phyloP scores from a whole-genome alignment of 2,113 vertebrate genomes.

The Gymnogyps californianus region DNA sequence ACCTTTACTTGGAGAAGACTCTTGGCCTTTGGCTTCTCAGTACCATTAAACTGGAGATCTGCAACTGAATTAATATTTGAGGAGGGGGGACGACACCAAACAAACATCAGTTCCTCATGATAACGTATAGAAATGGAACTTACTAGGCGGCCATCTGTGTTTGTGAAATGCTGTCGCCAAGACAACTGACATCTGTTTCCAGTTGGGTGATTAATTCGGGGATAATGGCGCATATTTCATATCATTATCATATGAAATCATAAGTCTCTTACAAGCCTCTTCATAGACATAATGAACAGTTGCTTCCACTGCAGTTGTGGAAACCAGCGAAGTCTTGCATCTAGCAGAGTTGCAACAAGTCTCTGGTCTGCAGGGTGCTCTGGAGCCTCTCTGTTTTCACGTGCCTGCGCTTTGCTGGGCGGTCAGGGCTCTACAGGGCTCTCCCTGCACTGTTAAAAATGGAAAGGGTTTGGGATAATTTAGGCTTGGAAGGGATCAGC shows the following conservation, averaged over 20 bases:
- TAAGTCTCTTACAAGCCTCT: neutral
- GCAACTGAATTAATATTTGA: neutral
- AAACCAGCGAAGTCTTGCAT: neutral
- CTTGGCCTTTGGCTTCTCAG: neutral
- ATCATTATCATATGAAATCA: neutral
- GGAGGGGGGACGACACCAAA: neutral
- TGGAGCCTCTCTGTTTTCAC: neutral
- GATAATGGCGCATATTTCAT: neutral
- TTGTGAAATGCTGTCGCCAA: neutral
- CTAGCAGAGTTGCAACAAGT: neutral
- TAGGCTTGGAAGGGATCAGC: neutral
- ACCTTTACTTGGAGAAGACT: neutral
- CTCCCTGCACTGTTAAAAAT: neutral
- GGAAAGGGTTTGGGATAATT: neutral
- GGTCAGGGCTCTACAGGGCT: neutral
- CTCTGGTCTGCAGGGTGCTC: neutral
- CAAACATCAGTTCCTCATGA: neutral
- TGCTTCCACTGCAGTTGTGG: neutral
- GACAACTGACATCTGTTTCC: slow-evolving; percentile 3
- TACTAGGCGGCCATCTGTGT: neutral
- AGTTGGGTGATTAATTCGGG: neutral
- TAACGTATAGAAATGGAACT: neutral
- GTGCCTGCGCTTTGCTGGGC: fast-evolving
- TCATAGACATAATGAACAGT: neutral
- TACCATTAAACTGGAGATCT: neutral